These are phyloP conservation scores for Arrhamphus sclerolepis DNA, from an alignment of 2,797 vertebrate species.

Conservation along the genomic window DNA sequence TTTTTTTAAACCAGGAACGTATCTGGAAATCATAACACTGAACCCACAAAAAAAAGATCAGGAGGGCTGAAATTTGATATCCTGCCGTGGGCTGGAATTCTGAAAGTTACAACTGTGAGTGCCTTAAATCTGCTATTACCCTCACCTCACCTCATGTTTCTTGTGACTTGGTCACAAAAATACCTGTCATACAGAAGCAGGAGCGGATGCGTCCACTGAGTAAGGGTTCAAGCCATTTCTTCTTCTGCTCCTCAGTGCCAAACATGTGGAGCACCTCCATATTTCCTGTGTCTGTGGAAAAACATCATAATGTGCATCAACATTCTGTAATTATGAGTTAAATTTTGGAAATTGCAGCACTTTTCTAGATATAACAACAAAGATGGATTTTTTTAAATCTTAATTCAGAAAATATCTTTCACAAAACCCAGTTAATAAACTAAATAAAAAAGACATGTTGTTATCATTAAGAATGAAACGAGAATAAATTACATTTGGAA, in stretches of 20 bases:
- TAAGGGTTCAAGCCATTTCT: slow-evolving; percentile 90
- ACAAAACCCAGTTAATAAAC: background rate
- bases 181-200: slow-evolving; percentile 98
- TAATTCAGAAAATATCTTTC: background rate
- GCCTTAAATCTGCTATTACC: background rate
- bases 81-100: background rate
- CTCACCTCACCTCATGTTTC: background rate
- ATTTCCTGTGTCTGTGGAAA: slow-evolving; percentile 89
- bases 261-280: slow-evolving; percentile 95
- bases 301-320: background rate
- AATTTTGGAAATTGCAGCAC: background rate
- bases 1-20: background rate
- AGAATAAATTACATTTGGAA: no score
- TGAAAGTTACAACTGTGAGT: background rate
- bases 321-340: background rate
- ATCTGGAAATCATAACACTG: background rate
- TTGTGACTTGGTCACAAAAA: background rate
- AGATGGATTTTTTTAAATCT: background rate
- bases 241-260: slow-evolving; percentile 91
- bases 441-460: background rate
- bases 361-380: background rate
- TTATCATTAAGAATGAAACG: no score
- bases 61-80: background rate
- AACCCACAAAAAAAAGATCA: slow-evolving; percentile 1
- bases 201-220: slow-evolving; percentile 89